Evolutionary conservation across 2,888 invertebrate genomes (phyloP).

Genomic region (Hypena proboscidalis): DNA sequence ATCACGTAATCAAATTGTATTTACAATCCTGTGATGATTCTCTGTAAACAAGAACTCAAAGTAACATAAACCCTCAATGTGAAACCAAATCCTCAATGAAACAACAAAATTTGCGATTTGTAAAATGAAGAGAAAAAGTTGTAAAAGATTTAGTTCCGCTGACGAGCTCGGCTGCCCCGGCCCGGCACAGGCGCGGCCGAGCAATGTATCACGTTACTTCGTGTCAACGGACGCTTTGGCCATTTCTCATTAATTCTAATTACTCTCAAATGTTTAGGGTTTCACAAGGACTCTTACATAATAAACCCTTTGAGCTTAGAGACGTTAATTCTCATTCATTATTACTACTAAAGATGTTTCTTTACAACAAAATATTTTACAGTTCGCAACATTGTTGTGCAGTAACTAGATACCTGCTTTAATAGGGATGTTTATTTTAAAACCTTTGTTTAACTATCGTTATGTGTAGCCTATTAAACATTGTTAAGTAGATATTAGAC

Average conservation of each 20-base stretch:
- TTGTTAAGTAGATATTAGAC: too few species aligned
- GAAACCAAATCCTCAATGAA: too few species aligned
- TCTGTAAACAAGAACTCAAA: too few species aligned
- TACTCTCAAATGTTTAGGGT: constrained; percentile 65
- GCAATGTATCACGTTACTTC: constrained; percentile 62
- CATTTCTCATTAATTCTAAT: constrained; percentile 76
- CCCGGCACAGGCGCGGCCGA: constrained; percentile 43
- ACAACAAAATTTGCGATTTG: constrained; percentile 6
- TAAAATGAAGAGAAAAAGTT: constrained; percentile 12
- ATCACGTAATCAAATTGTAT: too few species aligned
- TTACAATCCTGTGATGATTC: too few species aligned
- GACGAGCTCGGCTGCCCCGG: constrained; percentile 22
- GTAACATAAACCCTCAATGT: too few species aligned
- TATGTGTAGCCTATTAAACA: too few species aligned
- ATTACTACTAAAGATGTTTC: constrained; percentile 36
- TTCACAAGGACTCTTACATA: constrained; percentile 55
- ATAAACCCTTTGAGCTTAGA: constrained; percentile 52
- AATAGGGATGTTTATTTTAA: too few species aligned
- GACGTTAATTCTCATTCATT: constrained; percentile 53
- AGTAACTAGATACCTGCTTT: constrained; percentile 20
- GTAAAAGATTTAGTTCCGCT: constrained; percentile 20
- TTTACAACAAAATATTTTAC: constrained; percentile 27
- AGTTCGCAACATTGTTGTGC: constrained; percentile 11
- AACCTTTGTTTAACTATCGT: too few species aligned
- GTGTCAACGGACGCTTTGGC: constrained; percentile 66